phyloP scores from a whole-genome alignment of 1,140 invertebrate species.

The Sinonovacula constricta region DNA sequence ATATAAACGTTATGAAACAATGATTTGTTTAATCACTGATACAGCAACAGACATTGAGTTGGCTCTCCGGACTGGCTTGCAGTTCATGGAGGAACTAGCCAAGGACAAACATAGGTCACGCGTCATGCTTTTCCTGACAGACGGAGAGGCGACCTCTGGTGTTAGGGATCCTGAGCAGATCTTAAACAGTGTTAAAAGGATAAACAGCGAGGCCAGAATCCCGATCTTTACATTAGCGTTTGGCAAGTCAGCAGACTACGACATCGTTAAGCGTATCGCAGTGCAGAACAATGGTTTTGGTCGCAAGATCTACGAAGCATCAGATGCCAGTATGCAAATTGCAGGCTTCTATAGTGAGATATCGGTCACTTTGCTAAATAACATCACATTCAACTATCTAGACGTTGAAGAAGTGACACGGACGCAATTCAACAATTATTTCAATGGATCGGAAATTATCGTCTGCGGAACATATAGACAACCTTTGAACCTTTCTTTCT shows the following conservation, averaged over 20 bases:
- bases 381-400: conserved; percentile 56
- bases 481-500: too few relatives aligned
- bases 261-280: too few relatives aligned
- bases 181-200: conserved; percentile 72
- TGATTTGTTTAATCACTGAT: too few relatives aligned
- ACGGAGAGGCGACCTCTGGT: conserved; percentile 85
- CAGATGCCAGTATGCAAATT: conserved; percentile 85
- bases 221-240: conserved; percentile 85
- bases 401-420: too few relatives aligned
- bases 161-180: conserved; percentile 81
- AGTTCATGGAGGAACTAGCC: conserved; percentile 52
- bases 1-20: too few relatives aligned
- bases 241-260: conserved; percentile 85
- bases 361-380: too few relatives aligned
- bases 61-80: conserved; percentile 55
- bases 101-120: conserved; percentile 69
- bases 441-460: conserved; percentile 65
- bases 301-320: conserved; percentile 88
- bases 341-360: conserved; percentile 80
- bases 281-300: too few relatives aligned
- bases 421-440: too few relatives aligned
- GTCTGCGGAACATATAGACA: conserved; percentile 46
- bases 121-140: conserved; percentile 87
- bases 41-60: conserved; percentile 65
- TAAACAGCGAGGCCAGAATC: conserved; percentile 55